Evolutionary conservation across 1,140 invertebrate species (phyloP).

Genomic region (Schlechtendalia chinensis): DNA sequence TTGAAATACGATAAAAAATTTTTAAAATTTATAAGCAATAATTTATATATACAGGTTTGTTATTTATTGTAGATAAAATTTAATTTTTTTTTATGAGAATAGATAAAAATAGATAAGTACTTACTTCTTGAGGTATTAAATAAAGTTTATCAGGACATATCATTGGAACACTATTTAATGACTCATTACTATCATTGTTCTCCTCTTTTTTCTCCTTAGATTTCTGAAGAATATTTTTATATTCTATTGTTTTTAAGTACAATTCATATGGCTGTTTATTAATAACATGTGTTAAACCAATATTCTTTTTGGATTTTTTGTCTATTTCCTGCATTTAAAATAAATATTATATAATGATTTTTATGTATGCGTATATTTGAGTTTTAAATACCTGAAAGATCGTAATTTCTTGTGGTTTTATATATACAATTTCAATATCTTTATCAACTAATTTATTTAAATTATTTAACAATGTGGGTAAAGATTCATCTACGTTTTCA

Average conservation of each 20-base stretch:
- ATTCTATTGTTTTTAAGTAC: conserved; percentile 37
- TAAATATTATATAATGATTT: neutral
- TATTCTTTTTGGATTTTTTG: conserved; percentile 22
- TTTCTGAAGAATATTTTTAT: conserved; percentile 16
- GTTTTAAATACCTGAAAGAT: neutral
- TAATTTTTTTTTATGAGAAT: no score
- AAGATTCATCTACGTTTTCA: neutral
- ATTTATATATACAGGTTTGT: no score
- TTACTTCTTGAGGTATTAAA: conserved; percentile 3
- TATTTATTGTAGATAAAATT: no score
- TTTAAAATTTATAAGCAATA: no score
- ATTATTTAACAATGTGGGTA: conserved; percentile 27
- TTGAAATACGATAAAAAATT: no score
- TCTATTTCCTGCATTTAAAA: neutral
- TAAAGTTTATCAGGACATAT: conserved; percentile 22
- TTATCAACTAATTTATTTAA: conserved; percentile 1
- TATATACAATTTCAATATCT: neutral
- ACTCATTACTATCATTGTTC: neutral
- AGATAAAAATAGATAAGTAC: no score
- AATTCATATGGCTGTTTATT: conserved; percentile 22
- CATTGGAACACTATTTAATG: conserved; percentile 18
- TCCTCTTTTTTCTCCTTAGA: neutral
- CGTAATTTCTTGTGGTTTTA: conserved; percentile 21
- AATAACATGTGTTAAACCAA: conserved; percentile 17
- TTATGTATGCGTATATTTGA: neutral